Base-by-base conservation (phyloP, 2,888 invertebrate genomes). In the Lysandra coridon region DNA sequence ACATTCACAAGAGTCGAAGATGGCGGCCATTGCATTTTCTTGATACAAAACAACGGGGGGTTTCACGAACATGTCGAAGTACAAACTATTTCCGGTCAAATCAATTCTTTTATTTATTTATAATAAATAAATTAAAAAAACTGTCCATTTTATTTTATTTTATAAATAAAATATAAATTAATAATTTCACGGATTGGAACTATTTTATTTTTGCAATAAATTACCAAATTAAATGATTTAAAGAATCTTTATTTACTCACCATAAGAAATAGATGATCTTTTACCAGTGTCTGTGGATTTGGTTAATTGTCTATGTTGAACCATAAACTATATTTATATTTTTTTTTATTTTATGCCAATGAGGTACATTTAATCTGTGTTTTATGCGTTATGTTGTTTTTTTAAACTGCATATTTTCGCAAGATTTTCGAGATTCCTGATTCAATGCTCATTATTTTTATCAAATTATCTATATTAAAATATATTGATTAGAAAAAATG, bases 11-110 rank as follows among this genome's bases (percentile, higher is more conserved):
- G 96, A 96, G 95, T 96, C 96, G 96, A 97, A 97, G 96, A 97
- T 97, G 97, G 97, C 97, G 96, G 97, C 97, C 96, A 97, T 97
- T 96, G 95, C 96, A 94, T 96, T 96, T 96, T 96, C 96, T 95
- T 96, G 96, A 96, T 97, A 96, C 97, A 97, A 97, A 96, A 94
- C 95, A 95, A 92, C 94, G 94, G 95, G 95, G 85, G 85, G 93
- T 91, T 91, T 92, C 93, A 91, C 88, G 91, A 93, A 91, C 91
- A 91, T 90, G 91, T 91, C 89, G 86, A 86, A 90, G 88, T 88
- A 89, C 85, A 83, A 80, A 83, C 83, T 80, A 88, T 85, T 87
- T 94, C 94, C 94, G 94, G 92, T 91, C 89, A 88, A 85, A 57
- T 79, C 62, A 10, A 49, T 76, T 73, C 53, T 74, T 23, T 14